Evolutionary conservation across 1,140 invertebrate species (phyloP).

Genomic region (Notospermus geniculatus): DNA sequence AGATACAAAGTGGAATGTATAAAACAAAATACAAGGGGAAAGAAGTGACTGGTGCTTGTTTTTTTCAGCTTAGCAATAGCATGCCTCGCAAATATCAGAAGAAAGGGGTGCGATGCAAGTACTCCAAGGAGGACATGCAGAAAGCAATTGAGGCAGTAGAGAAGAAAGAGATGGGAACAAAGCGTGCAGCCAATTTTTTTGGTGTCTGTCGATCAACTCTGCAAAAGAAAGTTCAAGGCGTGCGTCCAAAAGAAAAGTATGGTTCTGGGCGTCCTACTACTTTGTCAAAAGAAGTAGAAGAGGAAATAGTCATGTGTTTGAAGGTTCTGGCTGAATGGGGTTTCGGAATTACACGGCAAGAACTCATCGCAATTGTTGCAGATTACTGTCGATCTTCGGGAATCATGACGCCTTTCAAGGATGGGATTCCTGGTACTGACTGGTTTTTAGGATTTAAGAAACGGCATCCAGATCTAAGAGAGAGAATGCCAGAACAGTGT

Average conservation of each 20-base stretch:
- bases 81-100: constrained; percentile 14
- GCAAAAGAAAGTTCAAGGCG: not conserved
- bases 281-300: not conserved
- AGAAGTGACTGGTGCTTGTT: no score
- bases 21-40: no score
- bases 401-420: constrained; percentile 9
- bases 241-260: constrained; percentile 7
- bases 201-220: constrained; percentile 10
- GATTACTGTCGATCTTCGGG: not conserved
- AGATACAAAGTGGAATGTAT: no score
- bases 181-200: constrained; percentile 11
- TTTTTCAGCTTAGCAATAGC: not conserved
- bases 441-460: not conserved
- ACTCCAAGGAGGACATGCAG: constrained; percentile 8
- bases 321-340: constrained; percentile 16
- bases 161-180: no score
- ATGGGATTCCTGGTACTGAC: constrained; percentile 10
- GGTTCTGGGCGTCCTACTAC: constrained; percentile 1
- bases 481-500: constrained; percentile 11
- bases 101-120: constrained; percentile 1
- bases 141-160: constrained; percentile 8
- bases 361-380: constrained; percentile 10
- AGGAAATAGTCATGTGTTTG: constrained; percentile 9
- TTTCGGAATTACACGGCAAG: constrained; percentile 11
- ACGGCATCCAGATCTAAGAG: constrained; percentile 12